Evolutionary conservation across 2,113 vertebrate species (phyloP), one percentile per base, ranked within the genome.

Genomic region (Trogon melanurus): DNA sequence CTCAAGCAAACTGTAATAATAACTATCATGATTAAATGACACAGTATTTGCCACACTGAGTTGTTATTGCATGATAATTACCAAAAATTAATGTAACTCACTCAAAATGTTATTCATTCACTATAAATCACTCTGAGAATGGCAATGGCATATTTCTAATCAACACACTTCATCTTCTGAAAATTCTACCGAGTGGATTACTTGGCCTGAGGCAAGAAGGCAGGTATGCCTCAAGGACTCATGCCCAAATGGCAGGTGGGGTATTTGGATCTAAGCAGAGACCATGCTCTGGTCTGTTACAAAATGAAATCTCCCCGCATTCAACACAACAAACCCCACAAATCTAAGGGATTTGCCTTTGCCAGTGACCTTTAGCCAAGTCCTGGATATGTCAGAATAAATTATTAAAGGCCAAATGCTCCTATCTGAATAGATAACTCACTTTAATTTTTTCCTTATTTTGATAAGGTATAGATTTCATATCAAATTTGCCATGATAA

Each of bases 11-110:
- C 11, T 62, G 12, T 53, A 84, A 70, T 93, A 94, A 85, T 60
- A 93, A 48, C 45, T 66, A 81, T 21, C 44, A 54, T 48, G 82
- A 58, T 88, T 86, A 94, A 95, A 80, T 91, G 57, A 83, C 60
- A 56, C 94, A 91, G n/a, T 75, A 87, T 87, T 96, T 95, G 44
- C 58, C 51, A 61, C 44, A 58, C 15, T 53, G 58, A 89, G 85
- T 51, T 94, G 64, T 61, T 65, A 86, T 17, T 79, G 57, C 11
- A 92, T 5, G 11, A 65, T 36, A 93, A 85, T 57, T 65, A 71
- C n/a, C 70, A 73, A 65, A 96, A 96, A 91, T 91, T 54, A 70
- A 81, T 85, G 79, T 76, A 93, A 93, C 70, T 88, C 73, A 89
- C 89, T 94, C 88, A 82, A 92, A 85, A 79, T 73, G 45, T 81